Conservation (phyloP, 2,888 invertebrate species). For the Eremobia ochroleuca region DNA sequence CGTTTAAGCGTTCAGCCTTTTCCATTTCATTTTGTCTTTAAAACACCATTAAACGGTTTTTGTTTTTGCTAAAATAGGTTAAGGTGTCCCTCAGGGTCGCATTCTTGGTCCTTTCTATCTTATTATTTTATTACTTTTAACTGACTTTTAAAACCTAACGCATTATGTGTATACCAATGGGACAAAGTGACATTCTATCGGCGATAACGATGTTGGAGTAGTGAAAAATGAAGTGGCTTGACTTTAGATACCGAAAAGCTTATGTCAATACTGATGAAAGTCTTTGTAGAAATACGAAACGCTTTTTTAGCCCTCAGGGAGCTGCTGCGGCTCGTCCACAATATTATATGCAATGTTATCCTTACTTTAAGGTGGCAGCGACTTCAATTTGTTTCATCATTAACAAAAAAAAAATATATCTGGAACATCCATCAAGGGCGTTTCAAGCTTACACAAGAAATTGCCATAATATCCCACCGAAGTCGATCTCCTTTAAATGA, state of each 20-base stretch:
- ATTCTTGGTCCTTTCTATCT: slow-evolving; percentile 4
- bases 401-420: slow-evolving; percentile 43
- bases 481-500: slow-evolving; percentile 57
- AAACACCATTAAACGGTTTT: background rate
- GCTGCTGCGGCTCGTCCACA: background rate
- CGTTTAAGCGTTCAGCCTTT: background rate
- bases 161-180: background rate
- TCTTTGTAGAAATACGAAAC: no score
- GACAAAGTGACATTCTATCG: background rate
- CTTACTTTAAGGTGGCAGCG: background rate
- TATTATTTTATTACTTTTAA: background rate
- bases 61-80: background rate
- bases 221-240: background rate
- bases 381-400: slow-evolving; percentile 38
- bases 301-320: no score
- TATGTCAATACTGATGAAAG: background rate
- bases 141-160: background rate
- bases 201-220: background rate
- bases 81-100: slow-evolving; percentile 14
- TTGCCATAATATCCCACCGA: slow-evolving; percentile 34
- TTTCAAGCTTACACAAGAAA: slow-evolving; percentile 54
- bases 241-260: background rate
- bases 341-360: background rate
- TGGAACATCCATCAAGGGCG: slow-evolving; percentile 52
- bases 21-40: background rate